Conservation (phyloP, 1,140 invertebrate genomes). For the Artemia franciscana region DNA sequence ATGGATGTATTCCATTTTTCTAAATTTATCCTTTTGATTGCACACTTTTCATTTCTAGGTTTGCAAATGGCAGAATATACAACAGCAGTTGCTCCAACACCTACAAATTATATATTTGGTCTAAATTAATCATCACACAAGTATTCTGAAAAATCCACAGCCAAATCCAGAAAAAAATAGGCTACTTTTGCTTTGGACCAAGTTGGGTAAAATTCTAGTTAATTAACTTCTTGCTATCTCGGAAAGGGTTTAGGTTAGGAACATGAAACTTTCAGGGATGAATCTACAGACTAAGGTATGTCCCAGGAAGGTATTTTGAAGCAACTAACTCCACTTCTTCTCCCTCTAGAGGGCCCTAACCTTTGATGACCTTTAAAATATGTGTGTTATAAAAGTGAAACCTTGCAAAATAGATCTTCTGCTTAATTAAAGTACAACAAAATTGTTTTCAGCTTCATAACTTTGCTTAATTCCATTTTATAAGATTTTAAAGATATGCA, state of each 20-base stretch:
- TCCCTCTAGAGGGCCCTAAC: no score
- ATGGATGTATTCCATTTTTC: slow-evolving; percentile 99
- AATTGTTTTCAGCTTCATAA: no score
- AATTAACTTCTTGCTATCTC: neutral
- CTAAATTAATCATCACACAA: slow-evolving; percentile 3
- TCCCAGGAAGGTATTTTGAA: no score
- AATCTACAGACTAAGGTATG: no score
- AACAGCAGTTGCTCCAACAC: slow-evolving; percentile 84
- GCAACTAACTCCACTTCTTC: no score
- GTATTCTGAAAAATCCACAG: neutral
- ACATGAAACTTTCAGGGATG: neutral
- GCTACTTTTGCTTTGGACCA: neutral
- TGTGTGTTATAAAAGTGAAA: no score
- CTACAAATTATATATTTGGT: slow-evolving; percentile 23
- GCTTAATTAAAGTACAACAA: no score
- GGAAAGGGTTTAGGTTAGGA: neutral
- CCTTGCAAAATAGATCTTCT: no score
- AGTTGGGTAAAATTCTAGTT: neutral
- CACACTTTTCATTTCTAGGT: slow-evolving; percentile 79
- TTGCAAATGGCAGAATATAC: slow-evolving; percentile 85
- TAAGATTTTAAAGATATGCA: no score
- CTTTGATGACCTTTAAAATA: no score
- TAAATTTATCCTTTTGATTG: slow-evolving; percentile 95
- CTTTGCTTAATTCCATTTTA: no score
- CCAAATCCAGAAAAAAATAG: neutral